phyloP scores from a whole-genome alignment of 2,888 invertebrate genomes.

The Oegoconia quadripuncta region DNA sequence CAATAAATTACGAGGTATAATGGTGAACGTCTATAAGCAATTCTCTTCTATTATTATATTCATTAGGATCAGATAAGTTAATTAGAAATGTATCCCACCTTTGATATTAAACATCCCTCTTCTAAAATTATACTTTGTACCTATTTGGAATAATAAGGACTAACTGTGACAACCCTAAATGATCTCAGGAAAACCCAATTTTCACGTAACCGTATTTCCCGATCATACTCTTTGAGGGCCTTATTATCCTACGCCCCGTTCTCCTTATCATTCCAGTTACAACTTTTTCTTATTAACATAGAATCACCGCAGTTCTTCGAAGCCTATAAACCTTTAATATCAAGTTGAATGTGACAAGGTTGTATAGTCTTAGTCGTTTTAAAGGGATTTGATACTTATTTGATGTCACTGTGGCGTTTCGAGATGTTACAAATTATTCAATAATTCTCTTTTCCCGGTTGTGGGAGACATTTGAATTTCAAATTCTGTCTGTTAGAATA shows the following conservation, averaged over 20 bases:
- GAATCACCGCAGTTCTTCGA: background rate
- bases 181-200: conserved; percentile 22
- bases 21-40: too few species aligned
- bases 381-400: conserved; percentile 32
- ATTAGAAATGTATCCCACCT: too few species aligned
- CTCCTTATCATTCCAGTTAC: conserved; percentile 22
- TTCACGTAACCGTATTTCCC: conserved; percentile 39
- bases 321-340: background rate
- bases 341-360: conserved; percentile 26
- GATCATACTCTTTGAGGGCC: conserved; percentile 36
- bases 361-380: conserved; percentile 21
- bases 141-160: background rate
- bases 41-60: too few species aligned
- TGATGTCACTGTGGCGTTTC: conserved; percentile 24
- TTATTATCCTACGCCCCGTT: conserved; percentile 33
- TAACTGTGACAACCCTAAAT: conserved; percentile 5
- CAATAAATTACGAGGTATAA: too few species aligned
- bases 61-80: too few species aligned
- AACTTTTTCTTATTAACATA: conserved; percentile 29
- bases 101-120: too few species aligned
- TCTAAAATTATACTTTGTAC: too few species aligned
- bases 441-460: conserved; percentile 21
- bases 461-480: background rate
- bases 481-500: background rate
- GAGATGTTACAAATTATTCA: conserved; percentile 27